These are phyloP conservation scores for Ips typographus DNA, from an alignment of 1,140 invertebrate species.

Conservation along the genomic window DNA sequence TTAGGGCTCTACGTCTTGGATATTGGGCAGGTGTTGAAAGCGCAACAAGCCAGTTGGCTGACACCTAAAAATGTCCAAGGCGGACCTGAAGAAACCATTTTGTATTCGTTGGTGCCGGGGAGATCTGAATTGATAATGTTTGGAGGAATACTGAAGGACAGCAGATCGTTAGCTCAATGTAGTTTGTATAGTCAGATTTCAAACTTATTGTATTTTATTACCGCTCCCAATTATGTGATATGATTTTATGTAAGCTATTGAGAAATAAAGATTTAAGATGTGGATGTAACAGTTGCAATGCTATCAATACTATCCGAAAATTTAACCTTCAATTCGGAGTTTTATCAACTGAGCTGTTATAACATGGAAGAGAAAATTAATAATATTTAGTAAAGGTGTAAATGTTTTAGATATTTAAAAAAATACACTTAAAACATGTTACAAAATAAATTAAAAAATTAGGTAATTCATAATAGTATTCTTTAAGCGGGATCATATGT, in stretches of 20 bases:
- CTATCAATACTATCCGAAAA: too few relatives aligned
- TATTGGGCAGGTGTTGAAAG: conserved; percentile 69
- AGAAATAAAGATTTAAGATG: background rate
- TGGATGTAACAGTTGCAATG: too few relatives aligned
- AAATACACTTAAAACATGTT: too few relatives aligned
- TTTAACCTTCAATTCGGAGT: too few relatives aligned
- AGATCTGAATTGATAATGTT: conserved; percentile 93
- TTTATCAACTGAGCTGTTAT: too few relatives aligned
- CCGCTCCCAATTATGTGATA: conserved; percentile 71
- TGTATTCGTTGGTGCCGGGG: conserved; percentile 86
- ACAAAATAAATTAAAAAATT: too few relatives aligned
- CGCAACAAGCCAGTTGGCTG: conserved; percentile 74
- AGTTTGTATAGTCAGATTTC: conserved; percentile 63
- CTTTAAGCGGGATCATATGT: too few relatives aligned
- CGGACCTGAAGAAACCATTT: conserved; percentile 84
- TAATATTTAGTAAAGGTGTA: too few relatives aligned
- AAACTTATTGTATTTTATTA: conserved; percentile 78
- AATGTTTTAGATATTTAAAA: too few relatives aligned
- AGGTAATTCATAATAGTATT: too few relatives aligned
- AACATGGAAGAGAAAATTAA: too few relatives aligned
- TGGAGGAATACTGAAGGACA: conserved; percentile 86
- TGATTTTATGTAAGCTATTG: conserved; percentile 51
- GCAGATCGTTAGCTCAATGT: conserved; percentile 54
- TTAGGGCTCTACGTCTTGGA: conserved; percentile 86
- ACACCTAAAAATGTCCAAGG: conserved; percentile 64